Base-by-base conservation (phyloP, 2,888 invertebrate species). In the Nemotelus pantherinus region DNA sequence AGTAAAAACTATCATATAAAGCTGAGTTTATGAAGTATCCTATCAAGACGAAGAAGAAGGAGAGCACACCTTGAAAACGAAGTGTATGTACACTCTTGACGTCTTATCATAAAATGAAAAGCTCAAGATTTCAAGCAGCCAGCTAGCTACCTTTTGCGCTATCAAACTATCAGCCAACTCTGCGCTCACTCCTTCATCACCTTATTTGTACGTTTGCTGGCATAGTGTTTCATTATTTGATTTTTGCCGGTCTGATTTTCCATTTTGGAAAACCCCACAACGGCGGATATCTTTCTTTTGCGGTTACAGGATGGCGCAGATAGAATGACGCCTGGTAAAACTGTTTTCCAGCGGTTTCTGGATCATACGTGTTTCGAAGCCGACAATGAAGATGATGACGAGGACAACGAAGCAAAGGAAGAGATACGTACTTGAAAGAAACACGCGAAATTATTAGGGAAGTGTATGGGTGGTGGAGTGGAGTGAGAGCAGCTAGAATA, bases 281-380 rank as follows among this genome's bases (percentile, higher is more conserved):
- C 25, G 58, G 72, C 58, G 58, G 72, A 72, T 58, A 72, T 72
- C 67, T 57, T 72, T 58, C 72, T 57, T 53, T 58, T 72, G 72
- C 39, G 72, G 72, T 58, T 25, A 72, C 67, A 58, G 58, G 45
- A 45, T 25, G 72, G 7, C 9, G 3, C 3, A 48, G 60, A 45
- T 47, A 50, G 25, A 68, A 41, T 68, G 67, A 39, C 25, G 50
- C 48, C 9, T 50, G 47, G 47, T 5, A 58, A 58, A 25, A 25
- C 25, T 25, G 25, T 25, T 25, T 25, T 25, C 25, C 25, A 25
- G 25, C 25, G 25, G 39, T 60, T 50, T 68, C 25, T n/a, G 45
- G 43, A 3, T 68, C 7, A 7, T 7, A 7, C 10, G 7, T 47
- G 48, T 48, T 39, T 68, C 48, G 48, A 5, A 39, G n/a, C 9